These are phyloP conservation scores for Drosophila macrothrix DNA, from an alignment of 2,888 invertebrate genomes.

Conservation along the genomic window DNA sequence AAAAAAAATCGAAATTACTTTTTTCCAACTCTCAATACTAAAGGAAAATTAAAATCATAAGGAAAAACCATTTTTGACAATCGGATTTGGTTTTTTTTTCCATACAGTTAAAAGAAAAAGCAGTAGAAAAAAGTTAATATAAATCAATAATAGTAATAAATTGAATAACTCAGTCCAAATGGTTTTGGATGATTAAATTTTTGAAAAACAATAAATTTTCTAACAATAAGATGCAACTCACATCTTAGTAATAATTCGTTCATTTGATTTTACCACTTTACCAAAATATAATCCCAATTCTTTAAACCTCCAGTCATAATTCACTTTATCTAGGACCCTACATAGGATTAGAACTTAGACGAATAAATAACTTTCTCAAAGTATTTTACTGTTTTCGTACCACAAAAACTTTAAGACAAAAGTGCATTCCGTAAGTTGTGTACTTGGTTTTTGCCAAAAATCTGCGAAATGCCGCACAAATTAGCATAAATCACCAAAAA, in stretches of 20 bases:
- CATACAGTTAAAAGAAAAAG: no score
- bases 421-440: conserved; percentile 50
- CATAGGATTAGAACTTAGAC: background rate
- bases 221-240: background rate
- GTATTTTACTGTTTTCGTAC: background rate
- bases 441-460: conserved; percentile 44
- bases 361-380: background rate
- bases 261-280: background rate
- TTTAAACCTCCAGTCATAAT: background rate
- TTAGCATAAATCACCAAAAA: conserved; percentile 68
- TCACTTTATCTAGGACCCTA: background rate
- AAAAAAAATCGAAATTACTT: background rate
- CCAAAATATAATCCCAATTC: background rate
- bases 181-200: background rate
- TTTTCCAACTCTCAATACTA: background rate
- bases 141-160: background rate
- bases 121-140: background rate
- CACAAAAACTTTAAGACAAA: background rate
- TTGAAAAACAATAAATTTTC: background rate
- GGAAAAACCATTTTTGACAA: no score
- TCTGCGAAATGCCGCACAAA: conserved; percentile 69
- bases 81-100: no score
- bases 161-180: background rate
- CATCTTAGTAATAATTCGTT: background rate
- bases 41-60: background rate